Base-by-base conservation (phyloP, 2,888 invertebrate species). In the Fragum sueziense region DNA sequence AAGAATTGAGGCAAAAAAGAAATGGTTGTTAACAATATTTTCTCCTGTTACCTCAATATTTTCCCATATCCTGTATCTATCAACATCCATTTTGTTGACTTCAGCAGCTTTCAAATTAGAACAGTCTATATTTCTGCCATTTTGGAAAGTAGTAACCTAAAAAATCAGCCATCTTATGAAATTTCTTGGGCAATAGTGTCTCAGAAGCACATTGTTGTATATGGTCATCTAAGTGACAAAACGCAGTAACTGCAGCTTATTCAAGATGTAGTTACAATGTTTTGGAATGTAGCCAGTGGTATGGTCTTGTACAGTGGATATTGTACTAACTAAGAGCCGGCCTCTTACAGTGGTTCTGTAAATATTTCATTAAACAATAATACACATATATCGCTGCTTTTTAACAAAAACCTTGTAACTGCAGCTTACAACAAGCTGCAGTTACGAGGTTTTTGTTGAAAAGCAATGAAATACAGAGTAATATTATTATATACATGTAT, bases 261-360 rank as follows among this genome's bases (percentile, higher is more conserved):
- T 6, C 2, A 2, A 47, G 47, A 47, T 47, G 1, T 47, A 47
- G 47, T 3, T 47, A n/a, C n/a, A n/a, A n/a, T n/a, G n/a, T n/a
- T n/a, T n/a, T n/a, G n/a, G n/a, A n/a, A n/a, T n/a, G n/a, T n/a
- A n/a, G n/a, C n/a, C n/a, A n/a, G n/a, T n/a, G n/a, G n/a, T n/a
- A n/a, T n/a, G n/a, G n/a, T n/a, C 41, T 41, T 41, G 41, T 11
- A 17, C 17, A 17, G 41, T 41, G 41, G 41, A 41, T 41, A 17
- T 41, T 41, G 41, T 41, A 41, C 25, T 20, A n/a, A 61, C 33
- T 65, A 41, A 65, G 65, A 65, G 65, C 65, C 37, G 65, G 65
- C 65, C 65, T 65, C 65, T 65, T 65, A 41, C 37, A 65, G 65
- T 65, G 65, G 37, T 25, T 65, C 65, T 65, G 47, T 65, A 41